Conservation (phyloP, 2,113 vertebrate species). For the Gasterosteus nipponicus region DNA sequence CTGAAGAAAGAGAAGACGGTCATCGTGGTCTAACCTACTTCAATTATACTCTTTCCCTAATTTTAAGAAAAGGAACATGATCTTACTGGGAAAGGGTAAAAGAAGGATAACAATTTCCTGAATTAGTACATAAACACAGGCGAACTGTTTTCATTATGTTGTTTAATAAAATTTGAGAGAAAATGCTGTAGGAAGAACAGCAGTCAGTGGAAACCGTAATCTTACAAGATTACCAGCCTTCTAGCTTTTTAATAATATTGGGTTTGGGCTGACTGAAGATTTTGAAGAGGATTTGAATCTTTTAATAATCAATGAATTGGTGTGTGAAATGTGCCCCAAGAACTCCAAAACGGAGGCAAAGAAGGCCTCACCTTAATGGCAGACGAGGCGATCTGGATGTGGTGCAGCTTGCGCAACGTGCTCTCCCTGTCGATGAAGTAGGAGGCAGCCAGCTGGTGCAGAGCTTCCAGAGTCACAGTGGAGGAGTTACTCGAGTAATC, state of each 20-base stretch:
- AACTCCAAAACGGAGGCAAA: conserved; percentile 71
- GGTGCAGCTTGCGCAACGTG: conserved; percentile 84
- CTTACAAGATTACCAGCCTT: background rate
- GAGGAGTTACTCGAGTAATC: conserved; percentile 87
- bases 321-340: conserved; percentile 41
- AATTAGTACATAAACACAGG: background rate
- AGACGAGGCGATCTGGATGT: conserved; percentile 86
- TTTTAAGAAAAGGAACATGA: background rate
- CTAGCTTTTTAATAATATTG: background rate
- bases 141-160: background rate
- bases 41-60: background rate
- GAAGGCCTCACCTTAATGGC: conserved; percentile 85
- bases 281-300: background rate
- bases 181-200: background rate
- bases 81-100: background rate
- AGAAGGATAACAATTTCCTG: background rate
- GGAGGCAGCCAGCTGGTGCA: conserved; percentile 87
- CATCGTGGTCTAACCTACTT: background rate
- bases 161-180: background rate
- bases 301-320: background rate
- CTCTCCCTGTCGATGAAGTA: conserved; percentile 87
- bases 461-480: conserved; percentile 82
- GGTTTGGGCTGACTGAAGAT: background rate
- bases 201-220: background rate
- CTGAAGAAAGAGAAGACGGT: background rate